Evolutionary conservation across 1,140 invertebrate species (phyloP), one percentile per base, ranked within the genome.

Genomic region (Hetaerina americana): DNA sequence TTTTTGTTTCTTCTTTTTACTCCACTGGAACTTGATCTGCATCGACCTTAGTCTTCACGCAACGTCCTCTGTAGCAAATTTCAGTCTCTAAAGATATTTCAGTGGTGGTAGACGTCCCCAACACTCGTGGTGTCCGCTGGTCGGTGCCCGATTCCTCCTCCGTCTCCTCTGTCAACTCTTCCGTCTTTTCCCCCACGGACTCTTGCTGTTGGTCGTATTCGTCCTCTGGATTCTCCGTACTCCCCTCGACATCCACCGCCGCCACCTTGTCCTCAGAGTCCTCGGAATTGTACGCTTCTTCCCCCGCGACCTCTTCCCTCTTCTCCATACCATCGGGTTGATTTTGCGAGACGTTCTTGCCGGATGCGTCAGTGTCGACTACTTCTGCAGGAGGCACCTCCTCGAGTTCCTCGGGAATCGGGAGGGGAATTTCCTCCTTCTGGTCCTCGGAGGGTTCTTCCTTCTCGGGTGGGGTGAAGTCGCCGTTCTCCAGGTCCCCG

Each of bases 71-170:
- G 78, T 90, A 93, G 76, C 92, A 93, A 68, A 93, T 93, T 81
- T 93, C 92, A 24, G 91, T 92, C 85, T 92, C 91, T 73, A 92
- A 88, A 8, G 91, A 92, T 29, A 92, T 85, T 81, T 91, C 90
- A 0, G 89, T 90, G 0, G 90, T 91, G 67, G 90, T 91, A 0
- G 89, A 89, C 0, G 90, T 90, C 73, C 87, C 85, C 12, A 89
- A 77, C 3, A 86, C 78, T 86, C 79, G 81, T 84, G 80, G 77
- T 73, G 76, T 78, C 76, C 76, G 83, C 78, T 74, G 82, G 73
- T 31, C 76, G 76, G 75, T 80, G 76, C 70, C 80, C 72, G 68
- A 76, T 18, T 68, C 72, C 70, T 71, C 31, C 74, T 72, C 70
- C 71, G 25, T 75, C 72, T 70, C 72, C 66, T 76, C 75, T 27